Evolutionary conservation across 2,113 vertebrate species (phyloP), one percentile per base, ranked within the genome.

Genomic region (Mustela nigripes): DNA sequence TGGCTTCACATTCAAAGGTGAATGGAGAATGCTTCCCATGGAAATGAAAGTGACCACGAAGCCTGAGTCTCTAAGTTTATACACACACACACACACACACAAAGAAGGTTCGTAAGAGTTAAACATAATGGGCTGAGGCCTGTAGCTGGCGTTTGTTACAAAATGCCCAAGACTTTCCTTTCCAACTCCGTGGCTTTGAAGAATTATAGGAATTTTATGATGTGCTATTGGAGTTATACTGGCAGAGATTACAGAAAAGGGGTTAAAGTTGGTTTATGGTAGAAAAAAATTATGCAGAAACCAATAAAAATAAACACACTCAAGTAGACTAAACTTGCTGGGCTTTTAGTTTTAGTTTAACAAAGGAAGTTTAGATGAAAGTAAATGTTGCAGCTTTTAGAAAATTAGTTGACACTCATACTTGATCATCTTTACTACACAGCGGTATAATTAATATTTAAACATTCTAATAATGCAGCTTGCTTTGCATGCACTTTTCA

Each of bases 361-460:
- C 98, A 99, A 98, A 99, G 98, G 98, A 99, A 99, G 98, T 98
- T 98, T 99, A 98, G 98, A 98, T 76, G 95, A 99, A 98, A 98
- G 98, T 98, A 98, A 99, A 98, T 99, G 98, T 98, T 98, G 99
- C 98, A 99, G 98, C 98, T 98, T 99, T 99, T 98, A 98, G 98
- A 99, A 99, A 99, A 99, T 99, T 99, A 99, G 99, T 99, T 99
- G 99, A 99, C 99, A 99, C 99, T 98, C 98, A 98, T 98, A 99
- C 99, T 99, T 99, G 99, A 99, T 99, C 99, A 99, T 99, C 99
- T 99, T 99, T 99, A 99, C 99, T 99, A 99, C 99, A 99, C 99
- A 98, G 99, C 98, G 98, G 99, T 99, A 99, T 99, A 99, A 99
- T 99, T 99, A 99, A 99, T 99, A 99, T 99, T 99, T 99, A 99